Evolutionary conservation across 2,797 vertebrate species (phyloP).

Genomic region (Craterocephalus amniculus): DNA sequence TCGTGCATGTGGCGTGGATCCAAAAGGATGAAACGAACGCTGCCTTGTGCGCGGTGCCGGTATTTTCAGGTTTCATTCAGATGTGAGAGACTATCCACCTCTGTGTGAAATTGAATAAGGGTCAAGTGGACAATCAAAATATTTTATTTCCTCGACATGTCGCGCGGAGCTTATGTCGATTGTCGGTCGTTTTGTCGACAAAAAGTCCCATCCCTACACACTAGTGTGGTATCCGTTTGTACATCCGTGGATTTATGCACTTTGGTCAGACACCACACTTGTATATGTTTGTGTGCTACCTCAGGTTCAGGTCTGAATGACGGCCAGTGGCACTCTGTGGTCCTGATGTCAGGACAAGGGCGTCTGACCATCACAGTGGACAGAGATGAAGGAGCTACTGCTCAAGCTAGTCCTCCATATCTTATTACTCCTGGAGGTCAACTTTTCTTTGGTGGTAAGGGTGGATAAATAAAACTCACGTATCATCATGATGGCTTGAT

Average conservation of each 20-base stretch:
- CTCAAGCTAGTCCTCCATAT: slow-evolving; percentile 73
- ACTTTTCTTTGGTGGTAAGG: slow-evolving; percentile 90
- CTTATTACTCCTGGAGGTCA: slow-evolving; percentile 73
- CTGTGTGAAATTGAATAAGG: too few relatives aligned
- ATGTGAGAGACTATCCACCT: too few relatives aligned
- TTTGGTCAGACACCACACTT: not conserved
- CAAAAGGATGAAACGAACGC: too few relatives aligned
- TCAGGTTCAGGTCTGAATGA: slow-evolving; percentile 88
- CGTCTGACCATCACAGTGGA: slow-evolving; percentile 85
- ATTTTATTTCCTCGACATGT: too few relatives aligned
- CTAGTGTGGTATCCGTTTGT: not conserved
- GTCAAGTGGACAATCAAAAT: too few relatives aligned
- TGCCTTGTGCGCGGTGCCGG: too few relatives aligned
- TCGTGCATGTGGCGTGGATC: too few relatives aligned
- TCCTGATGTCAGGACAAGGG: slow-evolving; percentile 81
- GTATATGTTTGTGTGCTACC: not conserved
- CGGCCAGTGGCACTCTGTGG: slow-evolving; percentile 91
- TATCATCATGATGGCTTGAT: not conserved
- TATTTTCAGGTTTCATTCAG: too few relatives aligned
- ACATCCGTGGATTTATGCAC: not conserved
- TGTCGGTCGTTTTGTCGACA: too few relatives aligned
- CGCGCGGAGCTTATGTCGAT: too few relatives aligned
- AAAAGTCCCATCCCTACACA: too few relatives aligned
- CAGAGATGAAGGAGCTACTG: slow-evolving; percentile 70
- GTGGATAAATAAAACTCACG: not conserved